phyloP scores from a whole-genome alignment of 1,140 invertebrate species.

The Helicorthomorpha holstii region DNA sequence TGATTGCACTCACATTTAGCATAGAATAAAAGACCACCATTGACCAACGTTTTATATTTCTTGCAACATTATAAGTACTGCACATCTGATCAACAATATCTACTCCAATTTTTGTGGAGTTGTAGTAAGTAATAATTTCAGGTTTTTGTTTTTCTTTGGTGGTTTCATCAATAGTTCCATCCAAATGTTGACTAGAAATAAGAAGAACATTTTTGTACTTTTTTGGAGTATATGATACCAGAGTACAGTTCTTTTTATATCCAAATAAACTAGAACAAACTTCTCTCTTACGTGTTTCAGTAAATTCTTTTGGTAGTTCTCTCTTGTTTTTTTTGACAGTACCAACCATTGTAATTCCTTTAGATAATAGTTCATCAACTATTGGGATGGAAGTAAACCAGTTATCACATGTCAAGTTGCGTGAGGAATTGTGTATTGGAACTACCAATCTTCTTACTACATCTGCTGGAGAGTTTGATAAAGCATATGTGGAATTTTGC shows the following conservation, averaged over 20 bases:
- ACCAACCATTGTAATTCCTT: neutral
- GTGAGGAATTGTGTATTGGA: neutral
- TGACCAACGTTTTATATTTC: too few species aligned
- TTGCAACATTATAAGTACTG: too few species aligned
- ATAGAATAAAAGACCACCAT: too few species aligned
- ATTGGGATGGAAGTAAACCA: conserved; percentile 6
- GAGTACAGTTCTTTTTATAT: conserved; percentile 13
- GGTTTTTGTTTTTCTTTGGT: too few species aligned
- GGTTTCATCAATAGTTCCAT: conserved; percentile 7
- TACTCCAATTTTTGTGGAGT: too few species aligned
- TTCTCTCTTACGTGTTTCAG: neutral
- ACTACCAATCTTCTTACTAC: conserved; percentile 5
- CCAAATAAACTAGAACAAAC: conserved; percentile 16
- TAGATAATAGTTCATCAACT: neutral
- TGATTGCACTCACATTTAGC: too few species aligned
- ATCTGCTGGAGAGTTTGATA: neutral
- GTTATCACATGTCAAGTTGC: conserved; percentile 9
- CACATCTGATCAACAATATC: too few species aligned
- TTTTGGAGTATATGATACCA: conserved; percentile 19
- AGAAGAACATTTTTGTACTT: conserved; percentile 12
- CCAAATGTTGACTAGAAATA: conserved; percentile 13
- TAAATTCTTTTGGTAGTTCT: conserved; percentile 20
- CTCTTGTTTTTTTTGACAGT: conserved; percentile 29
- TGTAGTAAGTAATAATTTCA: too few species aligned
- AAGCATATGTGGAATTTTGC: neutral